Evolutionary conservation across 2,113 vertebrate genomes (phyloP), one percentile per base, ranked within the genome.

Genomic region (Panthera uncia): DNA sequence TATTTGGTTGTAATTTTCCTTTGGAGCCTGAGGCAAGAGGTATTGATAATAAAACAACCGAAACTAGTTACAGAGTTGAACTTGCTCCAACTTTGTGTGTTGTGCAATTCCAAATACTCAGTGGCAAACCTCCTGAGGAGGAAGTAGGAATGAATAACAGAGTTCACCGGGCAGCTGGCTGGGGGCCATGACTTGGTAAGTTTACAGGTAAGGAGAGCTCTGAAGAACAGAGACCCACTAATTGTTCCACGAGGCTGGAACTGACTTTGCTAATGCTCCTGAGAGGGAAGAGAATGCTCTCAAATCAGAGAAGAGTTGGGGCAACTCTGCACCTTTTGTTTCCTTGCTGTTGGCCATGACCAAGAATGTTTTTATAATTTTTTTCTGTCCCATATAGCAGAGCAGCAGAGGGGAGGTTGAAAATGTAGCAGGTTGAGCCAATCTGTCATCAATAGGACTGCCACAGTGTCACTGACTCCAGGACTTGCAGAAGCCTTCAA

Each of bases 11-110:
- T 96, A 36, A 1, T 33, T 97, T 98, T 93, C 87, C 97, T 96
- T 92, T 7, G 57, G 36, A 86, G 95, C 95, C 97, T 11, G 81
- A 97, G 96, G 98, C 96, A 68, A 97, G 89, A 91, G 71, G 91
- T 98, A 98, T 98, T 97, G 98, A 98, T 98, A 94, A 95, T 97
- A 98, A 98, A 95, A 95, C 97, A 98, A 98, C 92, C 13, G 25
- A 98, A 98, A 97, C 96, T 96, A 92, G 86, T 89, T 81, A 36
- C 94, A 94, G 92, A 95, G 55, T 97, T 86, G 55, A 97, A 82
- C 61, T 92, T 86, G 57, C 76, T 95, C 3, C 88, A 71, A 69
- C 80, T 92, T 73, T 97, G 94, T 94, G 83, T 94, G 88, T 97
- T 94, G 85, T 15, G 93, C 41, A 97, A 96, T 97, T 95, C 83